Percentiles rank a stretch among this genome's conserved stretches.
These are phyloP conservation scores for roundworm (Caenorhabditis elegans) DNA, from an alignment of 1,140 invertebrate species.

Conservation along the genomic window DNA sequence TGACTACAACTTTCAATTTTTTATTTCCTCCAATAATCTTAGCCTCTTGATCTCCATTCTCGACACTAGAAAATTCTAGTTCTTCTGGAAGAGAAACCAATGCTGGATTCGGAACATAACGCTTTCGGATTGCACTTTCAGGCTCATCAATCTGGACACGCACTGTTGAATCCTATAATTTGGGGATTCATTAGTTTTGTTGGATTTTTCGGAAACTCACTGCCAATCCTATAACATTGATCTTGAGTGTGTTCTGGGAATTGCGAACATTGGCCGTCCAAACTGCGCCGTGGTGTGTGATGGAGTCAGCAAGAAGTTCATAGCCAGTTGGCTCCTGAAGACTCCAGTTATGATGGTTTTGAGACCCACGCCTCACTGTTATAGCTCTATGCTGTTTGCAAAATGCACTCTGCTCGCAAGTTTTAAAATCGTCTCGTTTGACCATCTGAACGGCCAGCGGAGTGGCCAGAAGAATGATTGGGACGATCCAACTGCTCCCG, in stretches of 20 bases:
- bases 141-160: conserved; percentile 60
- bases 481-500: neutral
- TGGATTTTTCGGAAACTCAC: neutral
- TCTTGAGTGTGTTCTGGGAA: conserved; percentile 51
- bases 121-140: conserved; percentile 51
- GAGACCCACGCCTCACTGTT: conserved; percentile 2
- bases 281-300: conserved; percentile 54
- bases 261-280: conserved; percentile 50
- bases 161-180: conserved; percentile 55
- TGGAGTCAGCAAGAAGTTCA: conserved; percentile 47
- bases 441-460: conserved; percentile 37
- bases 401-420: conserved; percentile 63
- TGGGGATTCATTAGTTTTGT: neutral
- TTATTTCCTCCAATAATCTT: neutral
- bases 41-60: neutral
- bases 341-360: conserved; percentile 30
- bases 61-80: conserved; percentile 39
- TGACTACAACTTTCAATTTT: conserved; percentile 51
- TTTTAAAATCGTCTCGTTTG: conserved; percentile 63
- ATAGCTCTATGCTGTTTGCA: conserved; percentile 58
- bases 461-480: neutral
- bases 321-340: conserved; percentile 50
- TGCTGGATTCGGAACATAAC: conserved; percentile 52
- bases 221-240: conserved; percentile 42
- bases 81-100: conserved; percentile 54